Conservation (phyloP, 2,797 vertebrate species). For the Avahi laniger region DNA sequence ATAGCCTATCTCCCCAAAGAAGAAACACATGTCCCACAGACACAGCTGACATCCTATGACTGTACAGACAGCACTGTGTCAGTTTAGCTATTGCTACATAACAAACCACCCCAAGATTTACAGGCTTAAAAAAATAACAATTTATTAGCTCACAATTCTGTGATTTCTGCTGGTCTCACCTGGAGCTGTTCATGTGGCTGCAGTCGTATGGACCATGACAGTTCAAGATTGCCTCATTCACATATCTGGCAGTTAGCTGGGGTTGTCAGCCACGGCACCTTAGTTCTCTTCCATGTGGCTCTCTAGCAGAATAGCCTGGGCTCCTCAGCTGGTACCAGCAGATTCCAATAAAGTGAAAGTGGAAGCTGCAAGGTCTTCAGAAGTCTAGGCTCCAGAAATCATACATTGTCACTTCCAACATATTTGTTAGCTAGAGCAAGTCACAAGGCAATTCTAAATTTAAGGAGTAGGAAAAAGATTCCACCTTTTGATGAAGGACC, state of each 20-base stretch:
- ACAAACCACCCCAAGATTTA: background rate
- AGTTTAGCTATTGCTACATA: background rate
- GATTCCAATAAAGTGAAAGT: background rate
- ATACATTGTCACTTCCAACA: background rate
- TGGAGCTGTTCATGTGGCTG: background rate
- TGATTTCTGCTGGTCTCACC: background rate
- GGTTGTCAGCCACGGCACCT: background rate
- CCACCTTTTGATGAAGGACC: background rate
- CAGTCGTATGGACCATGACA: background rate
- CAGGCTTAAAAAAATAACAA: background rate
- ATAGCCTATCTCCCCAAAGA: background rate
- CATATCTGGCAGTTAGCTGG: background rate
- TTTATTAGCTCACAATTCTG: background rate
- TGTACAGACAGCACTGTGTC: background rate
- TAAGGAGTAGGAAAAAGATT: background rate
- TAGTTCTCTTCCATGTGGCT: background rate
- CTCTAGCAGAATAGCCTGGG: background rate
- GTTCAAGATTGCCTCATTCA: background rate
- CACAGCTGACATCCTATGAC: background rate
- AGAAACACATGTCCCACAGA: background rate
- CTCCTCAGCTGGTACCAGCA: background rate
- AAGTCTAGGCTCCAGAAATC: slow-evolving; percentile 6
- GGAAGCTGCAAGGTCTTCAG: background rate
- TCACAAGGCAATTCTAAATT: slow-evolving; percentile 7
- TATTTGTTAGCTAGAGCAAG: background rate